phyloP scores from a whole-genome alignment of 2,888 invertebrate genomes.

The Malthinus seriepunctatus region DNA sequence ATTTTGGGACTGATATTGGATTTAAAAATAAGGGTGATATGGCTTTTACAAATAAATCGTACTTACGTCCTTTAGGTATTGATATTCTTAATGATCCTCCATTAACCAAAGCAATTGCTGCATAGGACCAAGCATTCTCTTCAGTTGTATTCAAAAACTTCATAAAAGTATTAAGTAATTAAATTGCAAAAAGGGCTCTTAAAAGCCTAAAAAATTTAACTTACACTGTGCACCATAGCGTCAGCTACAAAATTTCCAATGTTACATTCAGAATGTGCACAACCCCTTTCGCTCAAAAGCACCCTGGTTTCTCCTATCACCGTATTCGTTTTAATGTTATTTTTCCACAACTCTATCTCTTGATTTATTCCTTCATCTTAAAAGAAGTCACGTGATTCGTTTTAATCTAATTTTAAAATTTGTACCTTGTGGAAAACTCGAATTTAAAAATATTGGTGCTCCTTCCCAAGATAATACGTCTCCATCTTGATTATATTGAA shows the following conservation, averaged over 20 bases:
- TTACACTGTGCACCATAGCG: constrained; percentile 59
- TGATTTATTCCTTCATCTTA: constrained; percentile 63
- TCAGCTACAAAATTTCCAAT: constrained; percentile 75
- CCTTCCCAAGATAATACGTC: constrained; percentile 68
- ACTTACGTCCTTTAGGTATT: constrained; percentile 65
- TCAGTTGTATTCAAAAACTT: constrained; percentile 58
- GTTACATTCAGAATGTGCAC: constrained; percentile 69
- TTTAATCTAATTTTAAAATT: background rate
- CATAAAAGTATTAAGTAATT: constrained; percentile 14
- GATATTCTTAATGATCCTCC: constrained; percentile 72
- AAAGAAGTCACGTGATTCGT: constrained; percentile 27
- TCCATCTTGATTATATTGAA: constrained; percentile 71
- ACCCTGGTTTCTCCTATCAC: constrained; percentile 64
- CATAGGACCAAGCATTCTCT: constrained; percentile 65
- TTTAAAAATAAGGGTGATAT: too few relatives aligned
- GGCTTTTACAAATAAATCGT: background rate
- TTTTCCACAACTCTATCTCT: constrained; percentile 64
- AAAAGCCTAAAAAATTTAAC: background rate
- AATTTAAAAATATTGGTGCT: constrained; percentile 69
- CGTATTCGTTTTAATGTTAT: constrained; percentile 61
- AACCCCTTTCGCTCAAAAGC: constrained; percentile 58
- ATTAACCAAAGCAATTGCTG: constrained; percentile 69
- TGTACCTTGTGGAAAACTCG: constrained; percentile 54
- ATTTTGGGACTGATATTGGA: too few relatives aligned
- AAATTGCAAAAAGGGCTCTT: background rate